Evolutionary conservation across 2,113 vertebrate species (phyloP), one percentile per base, ranked within the genome.

Genomic region (Rhynchomys soricoides): DNA sequence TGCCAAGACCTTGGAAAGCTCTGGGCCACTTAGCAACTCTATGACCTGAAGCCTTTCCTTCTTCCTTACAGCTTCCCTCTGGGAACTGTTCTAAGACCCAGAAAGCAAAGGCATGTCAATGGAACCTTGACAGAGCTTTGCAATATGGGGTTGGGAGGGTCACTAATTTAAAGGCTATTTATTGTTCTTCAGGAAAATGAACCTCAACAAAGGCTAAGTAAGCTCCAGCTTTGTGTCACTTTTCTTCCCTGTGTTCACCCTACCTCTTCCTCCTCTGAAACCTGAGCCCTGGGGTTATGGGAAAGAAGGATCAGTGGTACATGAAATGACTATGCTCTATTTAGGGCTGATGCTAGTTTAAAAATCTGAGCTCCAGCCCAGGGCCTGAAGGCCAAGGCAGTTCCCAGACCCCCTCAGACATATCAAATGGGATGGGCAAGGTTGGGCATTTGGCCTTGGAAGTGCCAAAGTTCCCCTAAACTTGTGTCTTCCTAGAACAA

Each of bases 401-500:
- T 16, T 15, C 22, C 52, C 12, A 50, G 21, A 3, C 37, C 26
- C 55, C 50, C 22, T 26, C 26, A 37, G 31, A 26, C 16, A 5
- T n/a, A 21, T 31, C 19, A 7, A 7, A 2, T 15, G 26, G 59
- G 19, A 1, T 40, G 59, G 43, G 15, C 19, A 52, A 55, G 3
- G 16, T 40, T 22, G 17, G 22, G 34, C 17, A 3, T 95, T 50
- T 43, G 40, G 40, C 8, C 34, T 21, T 43, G 21, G 24, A 87
- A 50, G 21, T 43, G 6, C 15, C 22, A 24, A 40, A 55, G 12
- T 48, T 15, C 15, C 17, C 15, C 62, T 93, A 55, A 91, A 3
- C 52, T n/a, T 93, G 19, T 97, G 50, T 29, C 21, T 26, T 73
- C 52, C 86, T 98, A 99, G 99, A 96, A 99, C 97, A 98, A 98